A percentile compares a stretch with the other conserved stretches of the same genome.
These are phyloP conservation scores for Pristionchus exspectatus DNA, from an alignment of 2,888 invertebrate genomes.

Conservation along the genomic window DNA sequence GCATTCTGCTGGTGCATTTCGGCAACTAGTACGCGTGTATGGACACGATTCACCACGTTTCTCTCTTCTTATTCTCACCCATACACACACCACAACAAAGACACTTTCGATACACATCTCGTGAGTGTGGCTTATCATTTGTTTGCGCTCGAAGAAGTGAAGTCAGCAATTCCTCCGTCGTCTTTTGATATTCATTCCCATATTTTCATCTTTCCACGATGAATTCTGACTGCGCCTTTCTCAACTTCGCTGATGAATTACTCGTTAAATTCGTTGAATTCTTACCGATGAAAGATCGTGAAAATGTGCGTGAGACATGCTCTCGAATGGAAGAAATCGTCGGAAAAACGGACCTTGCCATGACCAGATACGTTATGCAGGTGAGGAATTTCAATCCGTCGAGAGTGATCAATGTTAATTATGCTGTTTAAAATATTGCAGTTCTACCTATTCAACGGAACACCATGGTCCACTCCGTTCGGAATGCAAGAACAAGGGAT, in stretches of 20 bases:
- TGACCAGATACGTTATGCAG: neutral
- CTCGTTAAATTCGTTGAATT: neutral
- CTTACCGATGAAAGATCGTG: neutral
- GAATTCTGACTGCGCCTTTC: neutral
- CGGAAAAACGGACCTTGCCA: neutral
- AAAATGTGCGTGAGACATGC: neutral
- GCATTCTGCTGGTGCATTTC: too few species aligned
- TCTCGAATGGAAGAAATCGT: neutral
- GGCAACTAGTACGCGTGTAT: too few species aligned
- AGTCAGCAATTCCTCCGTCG: too few species aligned
- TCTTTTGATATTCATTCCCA: too few species aligned
- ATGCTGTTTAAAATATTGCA: neutral
- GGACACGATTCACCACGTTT: too few species aligned
- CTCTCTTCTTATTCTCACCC: too few species aligned
- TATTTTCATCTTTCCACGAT: neutral
- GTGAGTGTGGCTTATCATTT: too few species aligned
- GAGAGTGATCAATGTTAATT: neutral
- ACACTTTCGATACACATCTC: too few species aligned
- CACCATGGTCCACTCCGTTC: neutral
- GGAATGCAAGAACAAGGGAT: neutral
- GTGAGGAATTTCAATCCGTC: neutral
- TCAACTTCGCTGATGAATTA: neutral
- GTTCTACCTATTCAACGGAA: neutral
- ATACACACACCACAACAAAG: too few species aligned
- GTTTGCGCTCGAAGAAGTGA: too few species aligned